Evolutionary conservation across 2,888 invertebrate genomes (phyloP).

Genomic region (Apotomis capreana): DNA sequence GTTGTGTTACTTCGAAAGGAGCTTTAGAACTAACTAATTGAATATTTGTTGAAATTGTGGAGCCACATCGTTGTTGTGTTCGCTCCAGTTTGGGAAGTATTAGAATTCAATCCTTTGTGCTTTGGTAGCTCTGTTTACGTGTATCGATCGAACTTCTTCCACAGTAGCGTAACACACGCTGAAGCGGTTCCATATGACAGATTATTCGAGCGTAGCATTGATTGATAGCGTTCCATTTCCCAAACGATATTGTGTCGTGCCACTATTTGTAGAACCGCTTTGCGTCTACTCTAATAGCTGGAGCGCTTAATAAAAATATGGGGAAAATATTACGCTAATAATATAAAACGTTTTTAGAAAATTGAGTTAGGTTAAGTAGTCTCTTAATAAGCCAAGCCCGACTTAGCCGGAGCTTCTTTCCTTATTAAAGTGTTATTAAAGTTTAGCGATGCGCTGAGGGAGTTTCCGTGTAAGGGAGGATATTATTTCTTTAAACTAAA

Average conservation of each 20-base stretch:
- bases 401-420: constrained; percentile 26
- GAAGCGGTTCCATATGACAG: constrained; percentile 50
- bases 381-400: constrained; percentile 29
- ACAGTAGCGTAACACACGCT: constrained; percentile 42
- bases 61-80: constrained; percentile 31
- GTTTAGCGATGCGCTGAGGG: constrained; percentile 9
- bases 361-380: constrained; percentile 21
- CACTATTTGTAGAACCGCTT: constrained; percentile 36
- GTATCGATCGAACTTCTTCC: constrained; percentile 40
- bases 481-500: constrained; percentile 7
- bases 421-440: constrained; percentile 27
- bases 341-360: constrained; percentile 21
- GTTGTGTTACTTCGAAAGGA: constrained; percentile 41
- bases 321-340: constrained; percentile 21
- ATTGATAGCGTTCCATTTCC: constrained; percentile 59
- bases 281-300: constrained; percentile 27
- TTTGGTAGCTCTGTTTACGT: constrained; percentile 15
- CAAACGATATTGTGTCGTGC: constrained; percentile 50
- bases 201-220: constrained; percentile 58
- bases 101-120: constrained; percentile 1
- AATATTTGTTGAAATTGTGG: constrained; percentile 46
- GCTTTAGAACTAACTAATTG: constrained; percentile 52
- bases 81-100: constrained; percentile 7
- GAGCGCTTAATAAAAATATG: constrained; percentile 19
- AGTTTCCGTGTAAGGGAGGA: constrained; percentile 8